These are phyloP conservation scores for Heliothis virescens DNA, from an alignment of 1,140 invertebrate genomes.

Conservation along the genomic window DNA sequence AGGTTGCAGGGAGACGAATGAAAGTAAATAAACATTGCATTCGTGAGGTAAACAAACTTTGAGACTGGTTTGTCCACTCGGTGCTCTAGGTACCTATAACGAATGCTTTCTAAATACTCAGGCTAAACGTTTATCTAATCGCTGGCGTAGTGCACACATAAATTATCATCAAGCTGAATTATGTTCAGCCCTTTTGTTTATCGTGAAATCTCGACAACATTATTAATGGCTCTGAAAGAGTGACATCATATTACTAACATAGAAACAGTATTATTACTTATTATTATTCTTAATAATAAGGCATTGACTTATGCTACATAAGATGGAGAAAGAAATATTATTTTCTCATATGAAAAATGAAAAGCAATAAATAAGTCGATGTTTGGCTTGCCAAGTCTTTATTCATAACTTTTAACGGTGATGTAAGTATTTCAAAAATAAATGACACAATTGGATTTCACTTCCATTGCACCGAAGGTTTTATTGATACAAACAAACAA, in stretches of 20 bases:
- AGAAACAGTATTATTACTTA: background rate
- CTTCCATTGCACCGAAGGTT: background rate
- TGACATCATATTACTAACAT: background rate
- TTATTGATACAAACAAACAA: no score
- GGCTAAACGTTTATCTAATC: constrained; percentile 42
- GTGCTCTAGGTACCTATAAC: constrained; percentile 21
- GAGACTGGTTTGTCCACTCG: constrained; percentile 64
- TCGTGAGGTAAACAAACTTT: constrained; percentile 77
- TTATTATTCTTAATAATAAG: no score
- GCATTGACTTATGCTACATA: no score
- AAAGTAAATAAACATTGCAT: constrained; percentile 81
- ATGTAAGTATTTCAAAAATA: no score
- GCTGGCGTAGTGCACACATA: constrained; percentile 6
- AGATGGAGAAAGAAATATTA: no score
- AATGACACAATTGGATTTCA: background rate
- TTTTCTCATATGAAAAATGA: no score
- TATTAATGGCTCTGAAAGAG: constrained; percentile 4
- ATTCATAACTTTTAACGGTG: no score
- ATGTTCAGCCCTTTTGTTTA: constrained; percentile 15
- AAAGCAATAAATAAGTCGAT: no score
- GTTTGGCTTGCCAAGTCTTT: no score
- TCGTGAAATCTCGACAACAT: background rate
- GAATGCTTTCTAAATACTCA: constrained; percentile 48
- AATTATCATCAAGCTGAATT: constrained; percentile 29
- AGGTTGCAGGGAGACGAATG: constrained; percentile 64